These are phyloP conservation scores for Ormia ochracea DNA, from an alignment of 2,888 invertebrate genomes.

Conservation along the genomic window DNA sequence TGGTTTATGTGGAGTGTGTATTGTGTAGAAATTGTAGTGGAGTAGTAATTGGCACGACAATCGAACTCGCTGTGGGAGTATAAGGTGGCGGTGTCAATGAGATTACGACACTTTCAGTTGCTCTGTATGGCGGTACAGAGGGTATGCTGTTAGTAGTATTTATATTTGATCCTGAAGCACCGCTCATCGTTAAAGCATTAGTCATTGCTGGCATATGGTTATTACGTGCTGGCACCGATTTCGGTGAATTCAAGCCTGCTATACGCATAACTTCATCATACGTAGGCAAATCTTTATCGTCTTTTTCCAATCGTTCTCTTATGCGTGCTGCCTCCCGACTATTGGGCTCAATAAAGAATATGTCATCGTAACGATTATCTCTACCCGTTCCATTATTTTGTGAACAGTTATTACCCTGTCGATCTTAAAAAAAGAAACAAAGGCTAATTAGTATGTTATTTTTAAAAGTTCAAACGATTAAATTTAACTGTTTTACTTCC, in stretches of 20 bases:
- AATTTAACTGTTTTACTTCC: background rate
- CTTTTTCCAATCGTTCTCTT: constrained; percentile 71
- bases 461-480: background rate
- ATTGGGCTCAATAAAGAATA: constrained; percentile 71
- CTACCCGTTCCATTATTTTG: constrained; percentile 64
- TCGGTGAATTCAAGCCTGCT: constrained; percentile 65
- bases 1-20: background rate
- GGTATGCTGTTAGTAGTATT: constrained; percentile 64
- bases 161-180: constrained; percentile 46
- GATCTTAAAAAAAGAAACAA: constrained; percentile 65
- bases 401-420: constrained; percentile 68
- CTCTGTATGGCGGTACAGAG: constrained; percentile 68
- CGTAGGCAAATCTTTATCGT: constrained; percentile 73
- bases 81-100: constrained; percentile 41
- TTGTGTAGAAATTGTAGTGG: constrained; percentile 3
- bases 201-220: background rate
- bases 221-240: background rate
- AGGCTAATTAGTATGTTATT: background rate
- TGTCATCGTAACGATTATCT: constrained; percentile 69
- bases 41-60: constrained; percentile 20
- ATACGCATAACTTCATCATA: constrained; percentile 75
- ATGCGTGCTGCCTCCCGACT: constrained; percentile 69
- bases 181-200: constrained; percentile 37
- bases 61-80: constrained; percentile 4
- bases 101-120: constrained; percentile 61